Percentiles rank a stretch among this genome's conserved stretches.
Evolutionary conservation across 2,888 invertebrate species (phyloP).

Genomic region (Syrphus vitripennis): DNA sequence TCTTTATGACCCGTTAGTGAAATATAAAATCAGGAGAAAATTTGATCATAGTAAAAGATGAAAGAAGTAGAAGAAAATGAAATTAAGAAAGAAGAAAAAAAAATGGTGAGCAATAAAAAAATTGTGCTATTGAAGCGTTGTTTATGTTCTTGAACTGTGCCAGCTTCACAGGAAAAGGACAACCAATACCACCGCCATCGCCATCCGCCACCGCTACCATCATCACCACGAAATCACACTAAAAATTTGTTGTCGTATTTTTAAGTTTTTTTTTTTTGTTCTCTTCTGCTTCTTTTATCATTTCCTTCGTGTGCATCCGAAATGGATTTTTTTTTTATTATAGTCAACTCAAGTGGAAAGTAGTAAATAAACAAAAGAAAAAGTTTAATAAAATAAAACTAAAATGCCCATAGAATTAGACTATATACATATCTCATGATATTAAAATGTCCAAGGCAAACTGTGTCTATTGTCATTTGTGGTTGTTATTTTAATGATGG

Average conservation of each 20-base stretch:
- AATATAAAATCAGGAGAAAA: conserved; percentile 60
- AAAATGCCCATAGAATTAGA: conserved; percentile 67
- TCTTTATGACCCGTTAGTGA: conserved; percentile 67
- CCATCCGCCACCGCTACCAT: background rate
- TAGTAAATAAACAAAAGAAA: conserved; percentile 64
- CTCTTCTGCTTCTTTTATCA: background rate
- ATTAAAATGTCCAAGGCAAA: conserved; percentile 50
- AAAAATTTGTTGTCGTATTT: conserved; percentile 9
- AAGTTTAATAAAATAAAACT: conserved; percentile 66
- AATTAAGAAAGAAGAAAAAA: background rate
- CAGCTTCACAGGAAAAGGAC: background rate
- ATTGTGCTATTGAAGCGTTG: conserved; percentile 36
- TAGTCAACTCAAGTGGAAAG: conserved; percentile 67
- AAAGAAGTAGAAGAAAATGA: background rate
- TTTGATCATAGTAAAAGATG: conserved; percentile 25
- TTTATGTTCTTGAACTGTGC: conserved; percentile 20
- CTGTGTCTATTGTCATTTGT: conserved; percentile 50
- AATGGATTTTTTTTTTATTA: conserved; percentile 58
- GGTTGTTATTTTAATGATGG: background rate
- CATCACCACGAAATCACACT: conserved; percentile 10
- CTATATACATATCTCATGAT: conserved; percentile 59
- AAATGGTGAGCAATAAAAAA: conserved; percentile 50
- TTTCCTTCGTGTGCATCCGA: conserved; percentile 41
- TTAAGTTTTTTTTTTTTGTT: background rate
- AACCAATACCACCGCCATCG: background rate